Base-by-base conservation (phyloP, 2,888 invertebrate species). In the Xestia c-nigrum region DNA sequence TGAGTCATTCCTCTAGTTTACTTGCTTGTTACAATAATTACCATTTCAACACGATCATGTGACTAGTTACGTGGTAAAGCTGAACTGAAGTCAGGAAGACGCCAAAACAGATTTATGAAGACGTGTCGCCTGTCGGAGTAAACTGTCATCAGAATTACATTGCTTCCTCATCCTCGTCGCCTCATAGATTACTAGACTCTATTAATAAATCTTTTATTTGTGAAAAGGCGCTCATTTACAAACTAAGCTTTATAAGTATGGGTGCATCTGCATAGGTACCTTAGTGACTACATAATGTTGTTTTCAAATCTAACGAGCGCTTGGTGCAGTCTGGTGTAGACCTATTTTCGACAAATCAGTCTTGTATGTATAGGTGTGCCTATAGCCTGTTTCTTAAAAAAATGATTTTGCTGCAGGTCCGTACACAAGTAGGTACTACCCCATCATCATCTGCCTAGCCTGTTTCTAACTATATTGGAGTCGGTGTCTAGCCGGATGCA, bases 21-120 rank as follows among this genome's bases (percentile, higher is more conserved):
- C 21, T 59, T 50, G 64, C 43, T 43, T 43, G 43, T 24, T 43
- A 64, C 40, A 47, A 50, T 52, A 71, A 73, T 71, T 71, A 72
- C 47, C 24, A 68, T 61, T 84, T 68, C 24, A 38, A 69, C 19
- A 31, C 68, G 40, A 63, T 76, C 82, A 73, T 70, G 72, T 85
- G 81, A 72, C 71, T 21, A 5, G 70, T 38, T 24, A 24, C 19
- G 7, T 7, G 16, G 50, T 66, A n/a, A 14, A 55, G 10, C 46
- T 63, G 24, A 64, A 24, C 46, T 63, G 24, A 64, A 43, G 46
- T 66, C 52, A 55, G 66, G 81, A 74, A 73, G 46, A 52, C 52
- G 46, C 24, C 38, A n/a, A 46, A 31, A 16, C 43, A 73, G 21
- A 78, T 73, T 72, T 57, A 80, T 46, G 57, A 46, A 73, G 57